Evolutionary conservation across 2,797 vertebrate genomes (phyloP).

Genomic region (Ambastaia sidthimunki): DNA sequence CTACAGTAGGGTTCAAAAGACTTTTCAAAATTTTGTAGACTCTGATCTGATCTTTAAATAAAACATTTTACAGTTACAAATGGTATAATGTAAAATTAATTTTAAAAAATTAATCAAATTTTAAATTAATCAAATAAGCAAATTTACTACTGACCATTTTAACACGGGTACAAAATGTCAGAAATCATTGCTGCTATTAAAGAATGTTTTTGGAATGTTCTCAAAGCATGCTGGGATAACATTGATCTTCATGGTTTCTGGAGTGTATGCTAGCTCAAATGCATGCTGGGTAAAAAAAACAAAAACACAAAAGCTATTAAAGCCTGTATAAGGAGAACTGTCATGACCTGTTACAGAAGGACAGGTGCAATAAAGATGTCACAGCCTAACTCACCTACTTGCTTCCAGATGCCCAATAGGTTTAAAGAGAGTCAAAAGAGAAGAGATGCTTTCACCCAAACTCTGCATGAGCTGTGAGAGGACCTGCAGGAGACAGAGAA

Average conservation of each 20-base stretch:
- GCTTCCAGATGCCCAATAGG: conserved; percentile 90
- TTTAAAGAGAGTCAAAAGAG: conserved; percentile 84
- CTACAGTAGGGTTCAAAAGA: too few species aligned
- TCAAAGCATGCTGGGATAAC: neutral
- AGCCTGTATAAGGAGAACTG: neutral
- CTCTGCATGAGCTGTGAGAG: conserved; percentile 83
- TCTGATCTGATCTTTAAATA: too few species aligned
- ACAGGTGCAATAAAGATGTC: neutral
- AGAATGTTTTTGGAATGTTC: neutral
- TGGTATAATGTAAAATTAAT: too few species aligned
- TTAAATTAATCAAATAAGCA: too few species aligned
- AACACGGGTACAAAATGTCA: too few species aligned
- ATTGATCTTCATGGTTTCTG: too few species aligned
- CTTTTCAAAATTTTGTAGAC: too few species aligned
- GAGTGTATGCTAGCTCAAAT: too few species aligned
- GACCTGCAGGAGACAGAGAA: conserved; percentile 73
- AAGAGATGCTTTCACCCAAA: conserved; percentile 66
- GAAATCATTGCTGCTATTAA: neutral
- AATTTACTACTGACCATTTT: too few species aligned
- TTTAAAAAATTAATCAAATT: too few species aligned
- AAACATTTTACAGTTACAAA: too few species aligned
- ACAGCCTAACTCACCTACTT: conserved; percentile 85
- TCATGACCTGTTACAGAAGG: neutral
- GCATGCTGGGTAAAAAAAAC: too few species aligned
- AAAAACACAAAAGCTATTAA: neutral